Evolutionary conservation across 2,797 vertebrate species (phyloP), one percentile per base, ranked within the genome.

Genomic region (Enteromius unitaeniatus): DNA sequence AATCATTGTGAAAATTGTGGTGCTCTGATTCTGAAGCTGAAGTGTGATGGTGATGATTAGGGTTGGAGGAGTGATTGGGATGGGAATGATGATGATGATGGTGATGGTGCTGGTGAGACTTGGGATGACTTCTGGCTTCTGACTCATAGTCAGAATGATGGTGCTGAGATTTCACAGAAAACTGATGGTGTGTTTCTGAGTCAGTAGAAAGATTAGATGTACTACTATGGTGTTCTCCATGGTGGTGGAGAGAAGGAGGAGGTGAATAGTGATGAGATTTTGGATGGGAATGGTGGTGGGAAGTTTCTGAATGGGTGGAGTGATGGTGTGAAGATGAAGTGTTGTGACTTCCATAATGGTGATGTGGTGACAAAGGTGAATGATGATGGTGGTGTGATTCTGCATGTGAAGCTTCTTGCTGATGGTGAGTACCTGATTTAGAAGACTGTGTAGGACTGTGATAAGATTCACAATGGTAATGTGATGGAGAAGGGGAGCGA

Each of bases 391-490:
- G 47, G 14, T 83, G 47, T 40, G 82, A 76, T 80, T 73, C 78
- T 78, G 65, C n/a, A 49, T 72, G 70, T 58, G 80, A 73, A 42
- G 74, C 72, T 51, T 87, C 65, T 55, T 72, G 40, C 15, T 86
- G 73, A 83, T 83, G 76, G 45, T 86, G 78, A 67, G 70, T 6
- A n/a, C 17, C 82, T 55, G 74, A 49, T 26, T 21, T 78, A 51
- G 40, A 73, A 40, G 70, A 84, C 49, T 74, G 53, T 15, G 34
- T 78, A 82, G 42, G 79, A 78, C 58, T 81, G 51, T 26, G 88
- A 80, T 37, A 84, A 81, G 19, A 67, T 67, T 28, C 60, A 45
- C n/a, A 42, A 81, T 78, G 86, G 1, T 64, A 82, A 88, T 76
- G 47, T 65, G 82, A 37, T 64, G 85, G 65, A 67, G 60, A 82